Percentiles rank a stretch among this genome's conserved stretches.
Conservation (phyloP, 2,888 invertebrate species). For the Ichneumoninae sp. region DNA sequence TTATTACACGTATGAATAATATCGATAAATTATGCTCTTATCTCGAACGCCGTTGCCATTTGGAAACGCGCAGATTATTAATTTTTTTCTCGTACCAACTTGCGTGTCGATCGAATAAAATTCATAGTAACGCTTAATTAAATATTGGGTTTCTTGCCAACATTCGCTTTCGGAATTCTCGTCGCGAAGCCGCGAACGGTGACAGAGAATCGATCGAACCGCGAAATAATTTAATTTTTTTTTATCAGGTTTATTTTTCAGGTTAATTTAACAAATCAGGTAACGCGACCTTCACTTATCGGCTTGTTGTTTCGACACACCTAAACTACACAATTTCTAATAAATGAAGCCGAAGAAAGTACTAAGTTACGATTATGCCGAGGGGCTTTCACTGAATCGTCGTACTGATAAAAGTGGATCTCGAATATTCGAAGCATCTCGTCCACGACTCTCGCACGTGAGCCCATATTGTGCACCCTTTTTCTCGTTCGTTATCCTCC, state of each 20-base stretch:
- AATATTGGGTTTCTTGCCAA: neutral
- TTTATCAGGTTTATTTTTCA: no score
- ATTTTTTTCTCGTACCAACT: neutral
- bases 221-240: neutral
- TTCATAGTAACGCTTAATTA: neutral
- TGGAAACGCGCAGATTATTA: neutral
- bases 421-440: neutral
- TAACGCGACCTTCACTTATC: neutral
- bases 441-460: conserved; percentile 9
- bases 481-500: conserved; percentile 42
- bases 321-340: no score
- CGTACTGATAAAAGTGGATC: neutral
- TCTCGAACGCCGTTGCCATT: neutral
- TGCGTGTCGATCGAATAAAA: conserved; percentile 4
- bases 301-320: no score
- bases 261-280: no score
- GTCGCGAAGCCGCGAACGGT: neutral
- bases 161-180: neutral
- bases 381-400: neutral
- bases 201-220: neutral
- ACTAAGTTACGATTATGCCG: no score
- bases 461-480: conserved; percentile 12
- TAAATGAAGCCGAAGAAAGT: no score
- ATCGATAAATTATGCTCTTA: conserved; percentile 49
- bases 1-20: conserved; percentile 38